Evolutionary conservation across 2,113 vertebrate species (phyloP).

Genomic region (Lagopus muta): DNA sequence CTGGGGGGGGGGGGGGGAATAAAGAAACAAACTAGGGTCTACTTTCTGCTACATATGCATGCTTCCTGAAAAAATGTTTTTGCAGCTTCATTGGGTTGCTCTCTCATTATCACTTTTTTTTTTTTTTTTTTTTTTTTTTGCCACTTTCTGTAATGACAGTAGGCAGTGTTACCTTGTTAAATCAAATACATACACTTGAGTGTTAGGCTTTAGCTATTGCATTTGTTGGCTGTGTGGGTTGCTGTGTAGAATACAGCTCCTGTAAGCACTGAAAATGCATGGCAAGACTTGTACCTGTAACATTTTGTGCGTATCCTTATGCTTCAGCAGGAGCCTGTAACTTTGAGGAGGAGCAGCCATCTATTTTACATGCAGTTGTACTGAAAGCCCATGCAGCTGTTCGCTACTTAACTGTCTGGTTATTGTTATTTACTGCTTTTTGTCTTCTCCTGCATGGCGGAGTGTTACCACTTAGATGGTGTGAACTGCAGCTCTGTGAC

Average conservation of each 20-base stretch:
- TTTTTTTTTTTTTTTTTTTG: neutral
- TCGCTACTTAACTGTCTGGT: conserved; percentile 28
- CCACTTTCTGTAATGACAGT: neutral
- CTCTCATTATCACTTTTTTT: neutral
- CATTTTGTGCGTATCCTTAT: neutral
- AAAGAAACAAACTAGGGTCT: neutral
- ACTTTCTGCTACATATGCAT: neutral
- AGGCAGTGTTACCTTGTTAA: neutral
- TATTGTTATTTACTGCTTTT: conserved; percentile 15
- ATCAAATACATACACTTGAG: neutral
- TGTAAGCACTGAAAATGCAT: neutral
- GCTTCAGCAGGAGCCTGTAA: neutral
- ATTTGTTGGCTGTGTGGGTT: neutral
- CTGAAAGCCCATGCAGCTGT: neutral
- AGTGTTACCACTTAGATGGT: neutral
- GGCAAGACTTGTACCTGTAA: neutral
- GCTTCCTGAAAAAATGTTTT: neutral
- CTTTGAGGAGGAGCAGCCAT: neutral
- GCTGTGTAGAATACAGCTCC: neutral
- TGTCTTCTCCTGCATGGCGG: neutral
- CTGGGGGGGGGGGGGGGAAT: neutral
- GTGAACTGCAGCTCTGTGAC: neutral
- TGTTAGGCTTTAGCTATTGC: neutral
- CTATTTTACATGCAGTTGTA: conserved; percentile 3
- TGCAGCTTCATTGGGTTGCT: neutral